These are phyloP conservation scores for Papilio helenus DNA, from an alignment of 1,140 invertebrate genomes.

Conservation along the genomic window DNA sequence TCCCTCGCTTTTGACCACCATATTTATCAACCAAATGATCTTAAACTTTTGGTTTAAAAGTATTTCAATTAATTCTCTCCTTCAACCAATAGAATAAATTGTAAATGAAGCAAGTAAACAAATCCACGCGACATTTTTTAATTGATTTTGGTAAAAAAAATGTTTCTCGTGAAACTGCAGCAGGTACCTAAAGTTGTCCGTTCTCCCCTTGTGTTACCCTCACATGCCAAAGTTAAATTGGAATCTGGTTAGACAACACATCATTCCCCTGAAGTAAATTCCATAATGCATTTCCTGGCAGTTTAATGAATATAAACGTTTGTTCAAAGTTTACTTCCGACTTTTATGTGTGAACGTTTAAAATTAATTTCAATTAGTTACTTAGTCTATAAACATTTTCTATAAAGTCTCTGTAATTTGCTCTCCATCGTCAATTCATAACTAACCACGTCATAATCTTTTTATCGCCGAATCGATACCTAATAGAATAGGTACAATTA, in stretches of 20 bases:
- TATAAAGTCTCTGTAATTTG: not conserved
- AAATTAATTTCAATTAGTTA: conserved; percentile 12
- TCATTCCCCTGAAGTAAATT: not conserved
- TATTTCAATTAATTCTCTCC: no score
- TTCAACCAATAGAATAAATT: no score
- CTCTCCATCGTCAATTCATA: not conserved
- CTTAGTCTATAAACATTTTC: not conserved
- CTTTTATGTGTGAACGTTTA: not conserved
- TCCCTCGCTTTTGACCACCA: no score
- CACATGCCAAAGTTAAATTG: not conserved
- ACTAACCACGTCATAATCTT: not conserved
- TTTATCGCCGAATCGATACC: not conserved
- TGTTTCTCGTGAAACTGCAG: not conserved
- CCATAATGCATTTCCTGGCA: not conserved
- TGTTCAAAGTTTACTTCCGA: conserved; percentile 9
- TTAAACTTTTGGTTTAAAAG: no score
- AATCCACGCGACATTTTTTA: not conserved
- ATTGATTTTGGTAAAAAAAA: not conserved
- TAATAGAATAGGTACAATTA: not conserved
- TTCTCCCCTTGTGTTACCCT: not conserved
- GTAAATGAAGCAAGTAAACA: no score
- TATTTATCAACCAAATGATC: no score
- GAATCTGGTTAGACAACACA: not conserved
- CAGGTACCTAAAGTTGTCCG: not conserved
- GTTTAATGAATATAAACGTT: not conserved